These are phyloP conservation scores for Micrastur ruficollis DNA, from an alignment of 2,797 vertebrate genomes.

Conservation along the genomic window DNA sequence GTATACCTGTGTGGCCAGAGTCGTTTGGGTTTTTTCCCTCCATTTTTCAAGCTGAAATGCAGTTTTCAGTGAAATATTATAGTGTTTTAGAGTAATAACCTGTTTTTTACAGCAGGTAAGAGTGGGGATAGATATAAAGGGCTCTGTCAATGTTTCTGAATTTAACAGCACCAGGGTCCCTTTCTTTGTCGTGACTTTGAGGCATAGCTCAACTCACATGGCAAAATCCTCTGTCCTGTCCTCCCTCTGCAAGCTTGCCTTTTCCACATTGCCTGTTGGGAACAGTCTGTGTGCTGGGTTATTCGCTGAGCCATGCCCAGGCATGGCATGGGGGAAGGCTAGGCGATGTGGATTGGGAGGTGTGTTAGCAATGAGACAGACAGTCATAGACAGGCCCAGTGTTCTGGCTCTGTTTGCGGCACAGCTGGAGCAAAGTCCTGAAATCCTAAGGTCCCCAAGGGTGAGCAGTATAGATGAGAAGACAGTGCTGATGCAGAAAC, in stretches of 20 bases:
- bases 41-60: not conserved
- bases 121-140: not conserved
- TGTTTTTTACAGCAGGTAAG: not conserved
- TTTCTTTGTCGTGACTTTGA: not conserved
- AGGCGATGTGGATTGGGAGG: not conserved
- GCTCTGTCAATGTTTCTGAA: not conserved
- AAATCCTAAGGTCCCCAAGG: not conserved
- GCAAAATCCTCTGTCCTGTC: not conserved
- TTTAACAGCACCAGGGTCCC: not conserved
- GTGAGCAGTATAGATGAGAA: not conserved
- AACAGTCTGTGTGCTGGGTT: not conserved
- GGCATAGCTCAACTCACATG: not conserved
- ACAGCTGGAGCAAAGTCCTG: not conserved
- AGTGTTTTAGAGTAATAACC: not conserved
- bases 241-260: not conserved
- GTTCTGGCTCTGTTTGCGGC: not conserved
- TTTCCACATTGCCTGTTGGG: accelerated
- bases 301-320: not conserved
- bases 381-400: no score
- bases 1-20: not conserved
- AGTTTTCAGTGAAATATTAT: not conserved
- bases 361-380: not conserved
- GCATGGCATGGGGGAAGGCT: accelerated
- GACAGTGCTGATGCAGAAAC: not conserved
- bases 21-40: not conserved